Percentiles rank a stretch among this genome's conserved stretches.
These are phyloP conservation scores for Anoplolepis gracilipes DNA, from an alignment of 1,140 invertebrate species.

Conservation along the genomic window DNA sequence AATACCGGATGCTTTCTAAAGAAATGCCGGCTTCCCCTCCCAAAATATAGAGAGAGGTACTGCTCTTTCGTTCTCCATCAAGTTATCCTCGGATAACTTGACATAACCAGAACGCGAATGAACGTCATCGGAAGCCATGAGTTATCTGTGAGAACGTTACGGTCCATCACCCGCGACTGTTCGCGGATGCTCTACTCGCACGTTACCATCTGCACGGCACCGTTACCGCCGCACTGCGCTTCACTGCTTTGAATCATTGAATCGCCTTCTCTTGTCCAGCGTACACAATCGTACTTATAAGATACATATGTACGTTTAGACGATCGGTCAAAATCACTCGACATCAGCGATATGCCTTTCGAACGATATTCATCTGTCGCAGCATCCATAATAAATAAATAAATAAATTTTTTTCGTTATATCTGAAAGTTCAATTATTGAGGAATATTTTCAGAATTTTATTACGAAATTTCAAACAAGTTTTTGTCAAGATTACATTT, in stretches of 20 bases:
- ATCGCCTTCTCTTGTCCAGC: slow-evolving; percentile 26
- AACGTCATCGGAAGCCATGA: slow-evolving; percentile 47
- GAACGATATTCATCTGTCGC: not conserved
- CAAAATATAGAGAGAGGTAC: not conserved
- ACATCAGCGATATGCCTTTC: no score
- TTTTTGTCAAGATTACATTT: no score
- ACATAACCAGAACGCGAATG: slow-evolving; percentile 41
- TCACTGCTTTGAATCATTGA: not conserved
- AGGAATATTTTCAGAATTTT: no score
- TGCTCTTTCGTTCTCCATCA: not conserved
- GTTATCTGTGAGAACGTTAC: slow-evolving; percentile 61
- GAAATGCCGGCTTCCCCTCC: no score
- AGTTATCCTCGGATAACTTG: slow-evolving; percentile 45
- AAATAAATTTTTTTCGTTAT: no score
- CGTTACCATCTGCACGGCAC: slow-evolving; percentile 58
- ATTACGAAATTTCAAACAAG: no score
- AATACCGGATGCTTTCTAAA: not conserved
- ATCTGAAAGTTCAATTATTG: no score
- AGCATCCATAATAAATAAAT: no score
- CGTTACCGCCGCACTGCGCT: slow-evolving; percentile 42
- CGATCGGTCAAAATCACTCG: not conserved
- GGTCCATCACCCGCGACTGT: slow-evolving; percentile 49
- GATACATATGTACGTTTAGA: not conserved
- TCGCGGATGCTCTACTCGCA: slow-evolving; percentile 54
- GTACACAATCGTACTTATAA: slow-evolving; percentile 8